Conservation (phyloP, 1,140 invertebrate species). For the Rhyacophila brunnea region DNA sequence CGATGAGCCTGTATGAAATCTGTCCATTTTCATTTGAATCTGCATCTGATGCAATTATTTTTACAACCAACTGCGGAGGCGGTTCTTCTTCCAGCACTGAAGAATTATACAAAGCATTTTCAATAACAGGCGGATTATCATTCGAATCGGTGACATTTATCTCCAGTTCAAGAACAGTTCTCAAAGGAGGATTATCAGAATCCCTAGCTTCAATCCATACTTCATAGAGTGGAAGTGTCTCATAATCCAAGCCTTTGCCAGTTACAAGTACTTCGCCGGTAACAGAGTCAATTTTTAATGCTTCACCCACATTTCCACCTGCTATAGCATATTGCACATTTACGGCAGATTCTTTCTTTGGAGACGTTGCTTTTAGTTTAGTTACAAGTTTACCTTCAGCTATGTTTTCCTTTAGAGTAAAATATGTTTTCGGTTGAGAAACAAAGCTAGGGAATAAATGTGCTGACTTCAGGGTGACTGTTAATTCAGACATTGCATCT, state of each 20-base stretch:
- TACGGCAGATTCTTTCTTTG: conserved; percentile 67
- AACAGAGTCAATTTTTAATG: conserved; percentile 75
- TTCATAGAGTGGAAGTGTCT: conserved; percentile 79
- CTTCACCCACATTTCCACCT: conserved; percentile 86
- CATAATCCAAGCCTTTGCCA: conserved; percentile 82
- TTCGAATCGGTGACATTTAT: conserved; percentile 90
- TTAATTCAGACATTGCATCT: conserved; percentile 66
- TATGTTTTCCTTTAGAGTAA: conserved; percentile 77
- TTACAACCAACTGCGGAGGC: conserved; percentile 73
- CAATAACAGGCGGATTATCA: conserved; percentile 86
- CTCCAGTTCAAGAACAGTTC: conserved; percentile 72
- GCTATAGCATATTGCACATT: conserved; percentile 80
- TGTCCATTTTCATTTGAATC: conserved; percentile 87
- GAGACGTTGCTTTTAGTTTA: conserved; percentile 67
- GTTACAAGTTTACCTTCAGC: conserved; percentile 71
- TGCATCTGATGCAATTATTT: conserved; percentile 78
- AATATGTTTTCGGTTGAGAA: conserved; percentile 65
- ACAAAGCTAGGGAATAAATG: conserved; percentile 75
- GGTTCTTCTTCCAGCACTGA: conserved; percentile 83
- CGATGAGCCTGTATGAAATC: conserved; percentile 74
- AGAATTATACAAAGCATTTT: conserved; percentile 77
- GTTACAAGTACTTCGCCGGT: conserved; percentile 79
- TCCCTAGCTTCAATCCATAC: conserved; percentile 92
- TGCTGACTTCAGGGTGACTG: conserved; percentile 68
- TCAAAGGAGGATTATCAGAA: conserved; percentile 74